A percentile compares a stretch with the other conserved stretches of the same genome.
phyloP scores from a whole-genome alignment of 2,797 vertebrate species.

The Epinephelus coioides region DNA sequence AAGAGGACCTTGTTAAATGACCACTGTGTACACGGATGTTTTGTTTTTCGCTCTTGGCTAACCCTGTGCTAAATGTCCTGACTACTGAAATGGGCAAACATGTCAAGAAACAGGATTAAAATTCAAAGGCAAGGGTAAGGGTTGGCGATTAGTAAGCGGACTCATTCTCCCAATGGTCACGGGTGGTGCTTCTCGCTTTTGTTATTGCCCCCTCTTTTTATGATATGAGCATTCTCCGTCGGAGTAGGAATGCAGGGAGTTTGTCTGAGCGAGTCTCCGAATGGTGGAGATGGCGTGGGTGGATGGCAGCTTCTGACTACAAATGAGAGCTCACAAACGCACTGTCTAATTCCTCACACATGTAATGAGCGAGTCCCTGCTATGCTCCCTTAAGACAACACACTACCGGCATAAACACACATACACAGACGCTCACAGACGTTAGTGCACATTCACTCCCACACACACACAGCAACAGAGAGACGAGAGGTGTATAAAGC shows the following conservation, averaged over 20 bases:
- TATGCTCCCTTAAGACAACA: conserved; percentile 43
- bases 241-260: conserved; percentile 40
- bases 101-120: conserved; percentile 53
- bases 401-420: background rate
- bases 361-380: conserved; percentile 63
- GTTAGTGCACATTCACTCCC: conserved; percentile 14
- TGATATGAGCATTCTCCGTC: conserved; percentile 37
- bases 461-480: conserved; percentile 13
- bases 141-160: conserved; percentile 62
- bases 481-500: conserved; percentile 19
- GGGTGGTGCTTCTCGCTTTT: conserved; percentile 46
- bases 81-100: conserved; percentile 31
- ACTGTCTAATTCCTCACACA: conserved; percentile 69
- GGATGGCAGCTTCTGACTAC: conserved; percentile 72
- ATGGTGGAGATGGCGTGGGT: conserved; percentile 64
- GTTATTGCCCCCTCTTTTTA: conserved; percentile 48
- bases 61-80: conserved; percentile 18
- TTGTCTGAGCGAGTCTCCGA: conserved; percentile 52
- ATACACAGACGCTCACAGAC: background rate
- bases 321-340: conserved; percentile 72
- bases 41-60: conserved; percentile 32
- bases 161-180: conserved; percentile 31
- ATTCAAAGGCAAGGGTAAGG: conserved; percentile 50
- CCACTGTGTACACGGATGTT: conserved; percentile 21
- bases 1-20: conserved; percentile 21